Percentiles rank a stretch among this genome's conserved stretches.
Evolutionary conservation across 2,888 invertebrate genomes (phyloP).

Genomic region (Entomobrya multifasciata): DNA sequence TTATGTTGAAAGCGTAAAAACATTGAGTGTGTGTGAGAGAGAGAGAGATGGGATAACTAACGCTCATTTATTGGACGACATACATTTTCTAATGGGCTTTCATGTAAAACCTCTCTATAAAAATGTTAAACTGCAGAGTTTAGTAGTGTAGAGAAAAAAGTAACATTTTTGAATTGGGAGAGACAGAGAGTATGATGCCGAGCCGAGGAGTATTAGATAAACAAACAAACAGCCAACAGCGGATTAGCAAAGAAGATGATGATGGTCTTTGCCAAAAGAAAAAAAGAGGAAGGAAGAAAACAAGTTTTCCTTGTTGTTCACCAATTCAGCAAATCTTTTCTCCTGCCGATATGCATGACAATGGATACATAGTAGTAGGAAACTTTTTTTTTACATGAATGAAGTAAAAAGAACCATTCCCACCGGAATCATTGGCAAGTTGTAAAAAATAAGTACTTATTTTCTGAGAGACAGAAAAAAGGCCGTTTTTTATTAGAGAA

Average conservation of each 20-base stretch:
- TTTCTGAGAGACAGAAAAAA: neutral
- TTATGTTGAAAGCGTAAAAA: neutral
- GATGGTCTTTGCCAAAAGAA: slow-evolving; percentile 1
- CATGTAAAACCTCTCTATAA: slow-evolving; percentile 4
- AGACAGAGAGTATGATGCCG: neutral
- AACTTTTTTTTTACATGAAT: neutral
- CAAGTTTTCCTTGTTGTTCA: slow-evolving; percentile 12
- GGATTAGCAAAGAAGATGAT: slow-evolving; percentile 30
- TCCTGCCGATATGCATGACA: neutral
- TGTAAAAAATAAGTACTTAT: neutral
- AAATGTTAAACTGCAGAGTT: too few species aligned
- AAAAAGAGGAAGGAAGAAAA: neutral
- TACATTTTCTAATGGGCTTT: neutral
- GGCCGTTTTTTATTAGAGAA: neutral
- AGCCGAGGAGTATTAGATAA: neutral
- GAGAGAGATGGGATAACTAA: neutral
- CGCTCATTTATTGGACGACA: neutral
- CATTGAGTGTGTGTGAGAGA: neutral
- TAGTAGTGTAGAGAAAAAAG: too few species aligned
- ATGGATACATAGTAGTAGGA: neutral
- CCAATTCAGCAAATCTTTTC: too few species aligned
- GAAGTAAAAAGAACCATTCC: neutral
- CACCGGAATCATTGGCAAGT: slow-evolving; percentile 4
- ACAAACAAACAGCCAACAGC: slow-evolving; percentile 35
- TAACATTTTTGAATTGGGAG: neutral